Percentiles rank a stretch among this genome's conserved stretches.
Evolutionary conservation across 2,888 invertebrate species (phyloP).

Genomic region (Epirrhoe alternata): DNA sequence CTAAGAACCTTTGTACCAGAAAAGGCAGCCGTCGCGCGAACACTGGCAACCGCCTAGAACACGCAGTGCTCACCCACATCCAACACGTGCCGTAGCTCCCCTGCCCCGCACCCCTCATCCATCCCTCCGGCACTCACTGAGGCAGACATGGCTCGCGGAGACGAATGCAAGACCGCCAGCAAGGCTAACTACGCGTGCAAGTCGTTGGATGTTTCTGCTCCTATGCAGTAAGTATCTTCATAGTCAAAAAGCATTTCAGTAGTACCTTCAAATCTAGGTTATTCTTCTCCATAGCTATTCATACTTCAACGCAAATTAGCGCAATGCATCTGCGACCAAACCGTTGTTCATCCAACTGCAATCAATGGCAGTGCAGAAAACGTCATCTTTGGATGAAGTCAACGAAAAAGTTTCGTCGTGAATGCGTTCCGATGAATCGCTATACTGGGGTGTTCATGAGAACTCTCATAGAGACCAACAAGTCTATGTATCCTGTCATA

Average conservation of each 20-base stretch:
- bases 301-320: no score
- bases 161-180: conserved; percentile 77
- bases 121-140: conserved; percentile 64
- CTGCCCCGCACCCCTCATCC: conserved; percentile 44
- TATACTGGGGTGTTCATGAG: no score
- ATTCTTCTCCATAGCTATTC: no score
- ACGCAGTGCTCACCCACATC: conserved; percentile 92
- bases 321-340: no score
- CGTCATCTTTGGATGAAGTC: no score
- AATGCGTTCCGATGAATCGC: no score
- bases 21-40: conserved; percentile 94
- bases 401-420: no score
- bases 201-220: conserved; percentile 70
- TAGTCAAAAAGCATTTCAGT: not conserved
- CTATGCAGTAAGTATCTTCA: conserved; percentile 66
- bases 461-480: no score
- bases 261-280: no score
- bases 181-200: conserved; percentile 77
- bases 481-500: no score
- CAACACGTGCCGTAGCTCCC: conserved; percentile 93
- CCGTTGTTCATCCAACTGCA: no score
- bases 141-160: conserved; percentile 79
- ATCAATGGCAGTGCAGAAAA: no score
- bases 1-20: conserved; percentile 91
- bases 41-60: conserved; percentile 93